These are phyloP conservation scores for Mystacornis crossleyi DNA, from an alignment of 2,113 vertebrate genomes.

Conservation along the genomic window DNA sequence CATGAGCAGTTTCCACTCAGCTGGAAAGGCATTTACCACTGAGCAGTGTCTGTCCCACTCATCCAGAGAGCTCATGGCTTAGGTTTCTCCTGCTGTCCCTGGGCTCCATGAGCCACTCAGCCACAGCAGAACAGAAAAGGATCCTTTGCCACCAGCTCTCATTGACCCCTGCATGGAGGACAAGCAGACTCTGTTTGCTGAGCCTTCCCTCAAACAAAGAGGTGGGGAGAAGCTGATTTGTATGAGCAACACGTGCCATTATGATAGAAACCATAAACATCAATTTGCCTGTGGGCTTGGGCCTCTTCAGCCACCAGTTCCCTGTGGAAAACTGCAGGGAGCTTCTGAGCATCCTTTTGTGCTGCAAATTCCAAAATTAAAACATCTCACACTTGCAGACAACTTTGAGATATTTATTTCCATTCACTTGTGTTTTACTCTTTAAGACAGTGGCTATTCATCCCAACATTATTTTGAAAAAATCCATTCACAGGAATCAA, in stretches of 20 bases:
- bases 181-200: background rate
- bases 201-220: background rate
- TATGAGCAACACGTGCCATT: background rate
- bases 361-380: background rate
- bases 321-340: background rate
- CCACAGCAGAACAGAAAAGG: background rate
- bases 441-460: background rate
- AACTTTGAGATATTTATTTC: background rate
- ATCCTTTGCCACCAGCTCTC: background rate
- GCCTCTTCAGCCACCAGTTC: background rate
- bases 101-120: background rate
- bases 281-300: background rate
- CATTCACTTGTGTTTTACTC: background rate
- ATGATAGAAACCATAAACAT: background rate
- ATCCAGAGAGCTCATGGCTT: background rate
- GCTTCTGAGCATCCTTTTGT: background rate
- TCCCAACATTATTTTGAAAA: background rate
- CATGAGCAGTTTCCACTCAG: background rate
- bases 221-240: background rate
- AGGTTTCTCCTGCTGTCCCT: background rate
- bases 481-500: background rate
- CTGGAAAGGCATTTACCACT: background rate
- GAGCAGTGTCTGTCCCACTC: background rate
- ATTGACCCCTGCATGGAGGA: background rate
- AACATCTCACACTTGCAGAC: background rate